Base-by-base conservation (phyloP, 2,888 invertebrate species). In the Lumbricus terrestris region DNA sequence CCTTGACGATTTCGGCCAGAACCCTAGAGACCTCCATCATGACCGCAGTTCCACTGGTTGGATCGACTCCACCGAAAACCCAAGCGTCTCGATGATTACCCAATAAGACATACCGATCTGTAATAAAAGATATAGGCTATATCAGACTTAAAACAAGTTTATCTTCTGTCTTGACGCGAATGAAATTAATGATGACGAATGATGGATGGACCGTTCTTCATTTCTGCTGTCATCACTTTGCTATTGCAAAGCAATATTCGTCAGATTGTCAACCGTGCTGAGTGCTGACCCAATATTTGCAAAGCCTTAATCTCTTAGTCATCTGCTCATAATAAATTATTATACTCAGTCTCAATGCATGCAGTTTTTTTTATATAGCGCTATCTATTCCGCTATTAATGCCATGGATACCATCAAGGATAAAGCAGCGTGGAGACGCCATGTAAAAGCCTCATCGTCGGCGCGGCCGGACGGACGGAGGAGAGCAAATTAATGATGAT, bases 51-150 rank as follows among this genome's bases (percentile, higher is more conserved):
- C 95, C 96, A 89, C 95, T 95, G 82, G 95, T 94, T 6, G 96
- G 95, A 92, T 96, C 95, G 29, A 95, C 93, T 15, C 95, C 95
- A 0, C 95, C 95, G 69, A 94, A 95, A 18, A 94, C 93, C 96
- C 96, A 96, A 37, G 96, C 95, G 92, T 96, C 96, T 82, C 95
- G 93, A 92, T 96, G 96, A 92, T 96, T 96, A 29, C 96, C 96
- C 8, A 96, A 91, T 90, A 96, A 92, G 13, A 96, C 95, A 92
- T 95, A 96, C 42, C 95, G 93, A 92, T 95, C 96, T 94, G 93
- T 29, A 47, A 2, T n/a, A 2, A n/a, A 69, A 69, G 0, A 69
- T 13, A 16, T n/a, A n/a, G n/a, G n/a, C n/a, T 13, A 29, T 69
- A 3, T 54, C 8, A 38, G 2, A 8, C 29, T n/a, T 54, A 42